Conservation (phyloP, 2,113 vertebrate species). For the Sylvietta virens region DNA sequence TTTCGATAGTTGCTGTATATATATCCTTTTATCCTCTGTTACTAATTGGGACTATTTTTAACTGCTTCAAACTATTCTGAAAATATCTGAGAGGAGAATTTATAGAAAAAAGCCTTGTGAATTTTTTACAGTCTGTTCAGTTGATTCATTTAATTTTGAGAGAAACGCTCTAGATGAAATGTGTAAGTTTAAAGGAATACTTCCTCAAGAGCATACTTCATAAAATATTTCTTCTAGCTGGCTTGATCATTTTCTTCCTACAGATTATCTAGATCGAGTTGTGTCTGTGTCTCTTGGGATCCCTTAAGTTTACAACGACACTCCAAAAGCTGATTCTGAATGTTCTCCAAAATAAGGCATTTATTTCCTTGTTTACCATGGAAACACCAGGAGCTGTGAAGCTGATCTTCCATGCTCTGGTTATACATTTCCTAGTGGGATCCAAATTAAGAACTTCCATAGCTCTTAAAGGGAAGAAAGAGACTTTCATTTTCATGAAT, state of each 20-base stretch:
- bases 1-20: neutral
- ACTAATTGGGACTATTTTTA: neutral
- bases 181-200: neutral
- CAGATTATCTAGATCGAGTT: neutral
- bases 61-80: neutral
- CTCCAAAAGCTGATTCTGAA: neutral
- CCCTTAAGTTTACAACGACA: neutral
- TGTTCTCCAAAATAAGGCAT: neutral
- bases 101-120: neutral
- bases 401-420: neutral
- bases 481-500: neutral
- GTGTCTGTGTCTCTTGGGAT: neutral
- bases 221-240: neutral
- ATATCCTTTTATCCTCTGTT: neutral
- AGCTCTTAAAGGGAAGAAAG: neutral
- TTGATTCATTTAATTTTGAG: neutral
- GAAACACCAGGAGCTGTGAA: neutral
- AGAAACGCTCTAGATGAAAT: neutral
- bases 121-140: neutral
- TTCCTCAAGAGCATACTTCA: neutral
- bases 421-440: neutral
- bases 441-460: neutral
- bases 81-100: neutral
- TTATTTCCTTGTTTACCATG: neutral
- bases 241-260: neutral